phyloP scores from a whole-genome alignment of 2,113 vertebrate species.

The Xenopus tropicalis region UCB_Xtro_10.0 CM004449.2:45600001-45600500 shows the following conservation, averaged over 20 bases:
- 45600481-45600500: neutral
- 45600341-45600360: neutral
- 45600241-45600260: neutral
- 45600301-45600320: neutral
- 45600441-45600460: neutral
- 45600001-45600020: constrained; percentile 1
- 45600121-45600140: neutral
- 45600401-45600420: neutral
- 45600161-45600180: neutral
- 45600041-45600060: neutral
- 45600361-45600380: neutral
- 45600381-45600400: neutral
- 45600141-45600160: neutral
- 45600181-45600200: neutral
- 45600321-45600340: neutral
- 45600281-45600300: neutral
- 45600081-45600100: neutral
- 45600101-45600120: neutral
- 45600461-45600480: neutral
- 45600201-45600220: too few species aligned
- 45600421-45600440: neutral
- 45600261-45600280: neutral
- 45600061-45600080: neutral
- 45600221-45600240: too few species aligned
- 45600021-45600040: constrained; percentile 4